Evolutionary conservation across 2,797 vertebrate species (phyloP).

Genomic region (Hippoglossus hippoglossus): DNA sequence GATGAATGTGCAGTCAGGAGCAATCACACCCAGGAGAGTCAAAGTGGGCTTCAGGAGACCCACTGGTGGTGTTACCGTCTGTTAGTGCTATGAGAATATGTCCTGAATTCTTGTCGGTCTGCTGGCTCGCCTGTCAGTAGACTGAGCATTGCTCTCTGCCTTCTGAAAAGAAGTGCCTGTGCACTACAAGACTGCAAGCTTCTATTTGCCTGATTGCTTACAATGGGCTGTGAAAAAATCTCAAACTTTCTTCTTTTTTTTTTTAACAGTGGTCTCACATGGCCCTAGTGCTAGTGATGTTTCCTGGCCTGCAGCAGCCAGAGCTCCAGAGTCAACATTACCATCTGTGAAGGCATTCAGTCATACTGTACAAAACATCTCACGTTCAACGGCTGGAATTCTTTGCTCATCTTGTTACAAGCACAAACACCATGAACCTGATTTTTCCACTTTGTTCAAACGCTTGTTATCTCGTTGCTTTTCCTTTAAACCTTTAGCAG

Average conservation of each 20-base stretch:
- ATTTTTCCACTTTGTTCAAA: constrained; percentile 48
- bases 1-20: constrained; percentile 65
- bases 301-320: constrained; percentile 78
- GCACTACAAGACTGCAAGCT: constrained; percentile 73
- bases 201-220: constrained; percentile 87
- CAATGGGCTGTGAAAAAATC: constrained; percentile 83
- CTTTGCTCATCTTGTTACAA: constrained; percentile 58
- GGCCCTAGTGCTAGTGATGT: constrained; percentile 90
- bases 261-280: constrained; percentile 80
- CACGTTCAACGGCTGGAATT: constrained; percentile 48
- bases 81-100: constrained; percentile 63
- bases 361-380: constrained; percentile 52
- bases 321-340: constrained; percentile 81
- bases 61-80: constrained; percentile 63
- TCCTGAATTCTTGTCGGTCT: constrained; percentile 74
- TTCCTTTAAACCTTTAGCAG: constrained; percentile 44
- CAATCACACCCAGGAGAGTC: constrained; percentile 67
- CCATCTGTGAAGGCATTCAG: constrained; percentile 78
- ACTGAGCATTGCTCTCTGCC: constrained; percentile 82
- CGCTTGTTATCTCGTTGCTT: constrained; percentile 29
- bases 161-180: constrained; percentile 76
- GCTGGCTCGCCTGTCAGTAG: constrained; percentile 67
- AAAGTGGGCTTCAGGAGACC: constrained; percentile 69
- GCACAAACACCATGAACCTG: constrained; percentile 32
- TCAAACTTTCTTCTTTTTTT: constrained; percentile 76